Evolutionary conservation across 2,797 vertebrate genomes (phyloP).

Genomic region (Karalla daura): DNA sequence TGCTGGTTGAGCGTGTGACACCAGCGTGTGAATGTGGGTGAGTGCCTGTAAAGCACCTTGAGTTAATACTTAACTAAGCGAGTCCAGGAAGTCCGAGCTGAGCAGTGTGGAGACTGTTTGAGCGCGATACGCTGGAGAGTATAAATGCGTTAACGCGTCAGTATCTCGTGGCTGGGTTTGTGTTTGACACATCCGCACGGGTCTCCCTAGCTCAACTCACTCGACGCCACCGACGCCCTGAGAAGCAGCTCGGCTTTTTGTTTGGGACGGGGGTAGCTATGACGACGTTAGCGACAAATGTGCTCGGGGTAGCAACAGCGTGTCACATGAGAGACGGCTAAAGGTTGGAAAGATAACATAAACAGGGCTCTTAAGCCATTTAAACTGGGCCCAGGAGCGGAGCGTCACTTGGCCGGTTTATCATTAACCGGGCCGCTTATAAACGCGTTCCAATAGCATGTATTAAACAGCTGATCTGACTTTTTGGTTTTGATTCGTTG

Average conservation of each 20-base stretch:
- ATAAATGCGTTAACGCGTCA: no score
- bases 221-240: no score
- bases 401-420: slow-evolving; percentile 7
- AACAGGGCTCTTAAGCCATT: neutral
- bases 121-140: neutral
- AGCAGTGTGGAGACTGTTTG: no score
- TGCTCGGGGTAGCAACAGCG: neutral
- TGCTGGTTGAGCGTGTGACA: no score
- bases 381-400: neutral
- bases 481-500: slow-evolving; percentile 20
- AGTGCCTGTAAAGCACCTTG: no score
- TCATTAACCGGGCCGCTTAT: slow-evolving; percentile 15
- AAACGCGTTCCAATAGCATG: neutral
- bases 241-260: neutral
- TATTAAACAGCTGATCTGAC: slow-evolving; percentile 3
- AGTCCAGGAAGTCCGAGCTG: no score
- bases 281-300: fast-evolving
- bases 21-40: no score
- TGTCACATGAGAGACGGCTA: neutral
- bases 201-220: no score
- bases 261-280: neutral
- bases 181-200: no score
- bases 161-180: no score
- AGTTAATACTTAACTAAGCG: no score
- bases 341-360: neutral